Conservation (phyloP, 2,888 invertebrate species). For the Oscheius sp. region DNA sequence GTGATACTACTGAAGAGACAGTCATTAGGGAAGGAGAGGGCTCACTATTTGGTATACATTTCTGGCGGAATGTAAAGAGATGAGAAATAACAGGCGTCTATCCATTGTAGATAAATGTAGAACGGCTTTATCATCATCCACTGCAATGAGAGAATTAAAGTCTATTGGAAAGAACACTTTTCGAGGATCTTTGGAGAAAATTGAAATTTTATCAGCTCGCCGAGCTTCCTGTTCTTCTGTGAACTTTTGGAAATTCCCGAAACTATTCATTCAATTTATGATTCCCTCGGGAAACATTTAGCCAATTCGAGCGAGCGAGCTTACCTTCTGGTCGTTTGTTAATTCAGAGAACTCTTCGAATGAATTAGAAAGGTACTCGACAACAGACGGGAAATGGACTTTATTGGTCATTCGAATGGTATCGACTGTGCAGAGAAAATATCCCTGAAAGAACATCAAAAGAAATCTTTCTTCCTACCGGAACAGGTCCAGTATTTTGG, state of each 20-base stretch:
- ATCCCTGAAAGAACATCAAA: neutral
- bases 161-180: no score
- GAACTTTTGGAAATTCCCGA: no score
- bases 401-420: no score
- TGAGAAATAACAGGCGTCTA: neutral
- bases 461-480: neutral
- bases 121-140: neutral
- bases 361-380: neutral
- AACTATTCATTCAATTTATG: no score
- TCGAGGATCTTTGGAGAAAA: no score
- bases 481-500: neutral
- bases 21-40: neutral
- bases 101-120: neutral
- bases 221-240: no score
- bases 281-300: no score
- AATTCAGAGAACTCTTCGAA: neutral
- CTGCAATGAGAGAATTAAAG: no score
- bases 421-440: neutral
- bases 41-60: neutral
- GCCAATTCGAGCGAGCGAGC: no score
- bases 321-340: neutral
- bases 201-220: no score
- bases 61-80: neutral
- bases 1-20: neutral
- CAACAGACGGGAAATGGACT: neutral